A percentile compares a stretch with the other conserved stretches of the same genome.
phyloP scores from a whole-genome alignment of 2,113 vertebrate genomes.

The Narcine bancroftii region DNA sequence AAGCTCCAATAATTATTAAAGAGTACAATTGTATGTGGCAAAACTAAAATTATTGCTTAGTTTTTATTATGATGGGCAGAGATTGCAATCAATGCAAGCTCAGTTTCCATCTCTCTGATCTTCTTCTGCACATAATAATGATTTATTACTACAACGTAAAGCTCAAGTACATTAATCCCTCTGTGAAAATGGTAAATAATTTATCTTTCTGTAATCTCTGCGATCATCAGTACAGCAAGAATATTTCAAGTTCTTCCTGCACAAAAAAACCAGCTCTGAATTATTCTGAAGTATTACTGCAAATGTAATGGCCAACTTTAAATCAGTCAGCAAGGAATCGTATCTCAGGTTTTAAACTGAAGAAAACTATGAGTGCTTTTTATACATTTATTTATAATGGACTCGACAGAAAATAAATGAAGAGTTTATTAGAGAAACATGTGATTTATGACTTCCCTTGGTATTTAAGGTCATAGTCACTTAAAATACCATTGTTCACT shows the following conservation, averaged over 20 bases:
- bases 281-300: constrained; percentile 45
- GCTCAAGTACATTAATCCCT: constrained; percentile 38
- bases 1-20: background rate
- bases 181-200: constrained; percentile 42
- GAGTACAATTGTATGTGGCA: background rate
- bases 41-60: background rate
- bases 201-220: constrained; percentile 40
- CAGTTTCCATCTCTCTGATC: background rate
- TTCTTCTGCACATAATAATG: constrained; percentile 38
- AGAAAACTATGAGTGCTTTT: constrained; percentile 40
- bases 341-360: constrained; percentile 47
- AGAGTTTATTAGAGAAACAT: constrained; percentile 40
- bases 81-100: background rate
- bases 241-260: constrained; percentile 35
- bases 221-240: constrained; percentile 39
- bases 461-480: constrained; percentile 53
- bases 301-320: constrained; percentile 43
- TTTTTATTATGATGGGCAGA: background rate
- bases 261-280: constrained; percentile 13
- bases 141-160: constrained; percentile 40
- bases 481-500: constrained; percentile 47
- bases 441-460: constrained; percentile 52
- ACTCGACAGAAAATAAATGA: constrained; percentile 49
- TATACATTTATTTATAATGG: constrained; percentile 46
- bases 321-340: constrained; percentile 43